Base-by-base conservation (phyloP, 1,140 invertebrate genomes). In the Archegozetes longisetosus region DNA sequence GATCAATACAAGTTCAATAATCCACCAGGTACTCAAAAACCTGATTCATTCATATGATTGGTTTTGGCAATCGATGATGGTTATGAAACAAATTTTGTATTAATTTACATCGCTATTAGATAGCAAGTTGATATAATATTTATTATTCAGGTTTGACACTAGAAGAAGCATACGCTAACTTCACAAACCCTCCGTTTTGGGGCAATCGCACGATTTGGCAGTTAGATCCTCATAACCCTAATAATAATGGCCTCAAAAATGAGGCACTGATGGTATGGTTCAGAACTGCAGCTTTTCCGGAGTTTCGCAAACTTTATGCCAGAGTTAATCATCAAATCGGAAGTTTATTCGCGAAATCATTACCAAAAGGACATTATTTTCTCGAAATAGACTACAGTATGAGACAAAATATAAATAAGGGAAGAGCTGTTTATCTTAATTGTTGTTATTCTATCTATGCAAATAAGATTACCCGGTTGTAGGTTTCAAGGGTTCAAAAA, bases 201-300 rank as follows among this genome's bases (percentile, higher is more conserved):
- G 80, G 72, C 73, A 89, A 58, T 72, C 94, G 54, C 22, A 49
- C 46, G 22, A 58, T 58, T n/a, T 58, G 46, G 47, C 40, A 91
- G 55, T 72, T 95, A 55, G 91, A 96, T 72, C 57, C 62, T 0
- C 68, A 77, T 1, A 76, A 90, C 72, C 64, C 72, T 0, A 70
- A 75, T 0, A 93, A 93, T 67, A 95, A 93, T 76, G 92, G 91
- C 20, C 89, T 96, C 68, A 78, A 85, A 70, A 96, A 97, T 73
- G 92, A 97, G 75, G 92, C 96, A 76, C 48, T 61, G 24, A 97
- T 97, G 68, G 92, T 97, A 2, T 98, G 92, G 93, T 97, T 96
- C 92, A 79, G 91, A 63, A 96, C 91, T 0, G 89, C 93, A 0
- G 93, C 93, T 0, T 74, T 98, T 62, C 93, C 93, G 0, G 90